These are phyloP conservation scores for Dynastes tityus DNA, from an alignment of 2,888 invertebrate species.

Conservation along the genomic window DNA sequence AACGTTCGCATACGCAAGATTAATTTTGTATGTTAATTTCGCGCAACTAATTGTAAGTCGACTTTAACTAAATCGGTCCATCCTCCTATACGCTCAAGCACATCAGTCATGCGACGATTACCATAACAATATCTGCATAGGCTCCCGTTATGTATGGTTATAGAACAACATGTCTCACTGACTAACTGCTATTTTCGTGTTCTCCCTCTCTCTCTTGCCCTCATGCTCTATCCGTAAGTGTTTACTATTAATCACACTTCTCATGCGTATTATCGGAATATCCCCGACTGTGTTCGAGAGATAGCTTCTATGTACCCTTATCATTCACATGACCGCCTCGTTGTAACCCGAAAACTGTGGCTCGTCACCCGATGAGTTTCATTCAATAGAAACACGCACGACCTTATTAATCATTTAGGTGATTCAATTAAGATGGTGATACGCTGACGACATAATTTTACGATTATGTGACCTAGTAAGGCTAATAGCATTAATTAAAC, in stretches of 20 bases:
- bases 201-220: conserved; percentile 14
- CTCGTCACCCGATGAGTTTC: conserved; percentile 43
- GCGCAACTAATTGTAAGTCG: conserved; percentile 24
- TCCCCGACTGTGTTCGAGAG: conserved; percentile 51
- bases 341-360: conserved; percentile 48
- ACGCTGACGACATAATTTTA: conserved; percentile 40
- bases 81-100: conserved; percentile 13
- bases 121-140: conserved; percentile 51
- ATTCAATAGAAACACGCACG: conserved; percentile 41
- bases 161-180: conserved; percentile 17
- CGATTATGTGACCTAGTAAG: not conserved
- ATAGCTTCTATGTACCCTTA: conserved; percentile 52
- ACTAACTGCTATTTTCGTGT: conserved; percentile 3
- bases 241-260: conserved; percentile 54
- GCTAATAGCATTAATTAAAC: conserved; percentile 1
- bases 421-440: conserved; percentile 40
- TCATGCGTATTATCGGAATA: conserved; percentile 49
- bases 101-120: conserved; percentile 49
- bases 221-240: conserved; percentile 46
- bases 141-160: conserved; percentile 26
- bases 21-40: conserved; percentile 39
- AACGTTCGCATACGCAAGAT: conserved; percentile 26
- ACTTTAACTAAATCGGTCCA: conserved; percentile 41
- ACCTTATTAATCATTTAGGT: conserved; percentile 42
- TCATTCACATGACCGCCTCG: conserved; percentile 52